These are phyloP conservation scores for Chromis chromis DNA, from an alignment of 2,797 vertebrate species.

Conservation along the genomic window DNA sequence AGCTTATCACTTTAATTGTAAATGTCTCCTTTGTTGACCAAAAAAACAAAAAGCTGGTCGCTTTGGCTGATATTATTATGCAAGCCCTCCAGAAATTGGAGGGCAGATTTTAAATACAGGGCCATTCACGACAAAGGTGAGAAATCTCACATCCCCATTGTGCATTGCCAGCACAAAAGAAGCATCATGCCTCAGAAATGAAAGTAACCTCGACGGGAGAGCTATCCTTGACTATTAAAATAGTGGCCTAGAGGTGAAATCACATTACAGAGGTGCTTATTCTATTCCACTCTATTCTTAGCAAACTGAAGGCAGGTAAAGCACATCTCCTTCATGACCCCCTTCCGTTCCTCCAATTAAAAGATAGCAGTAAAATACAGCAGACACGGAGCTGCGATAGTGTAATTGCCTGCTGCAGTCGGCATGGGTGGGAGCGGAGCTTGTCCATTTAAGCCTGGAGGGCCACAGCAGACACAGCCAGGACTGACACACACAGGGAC, in stretches of 20 bases:
- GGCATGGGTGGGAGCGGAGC: constrained; percentile 39
- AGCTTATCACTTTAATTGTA: constrained; percentile 26
- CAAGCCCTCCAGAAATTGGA: constrained; percentile 66
- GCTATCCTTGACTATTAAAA: constrained; percentile 81
- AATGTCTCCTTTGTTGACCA: constrained; percentile 8
- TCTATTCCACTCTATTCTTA: constrained; percentile 74
- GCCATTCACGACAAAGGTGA: constrained; percentile 75
- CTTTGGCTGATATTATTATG: constrained; percentile 53
- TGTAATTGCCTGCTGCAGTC: constrained; percentile 70
- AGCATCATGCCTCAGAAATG: constrained; percentile 72
- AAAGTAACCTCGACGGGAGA: constrained; percentile 77
- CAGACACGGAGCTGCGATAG: constrained; percentile 55
- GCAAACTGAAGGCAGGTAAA: constrained; percentile 74
- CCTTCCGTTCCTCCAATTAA: constrained; percentile 80
- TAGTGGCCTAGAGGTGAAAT: constrained; percentile 79
- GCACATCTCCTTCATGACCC: constrained; percentile 74
- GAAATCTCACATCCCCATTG: constrained; percentile 68
- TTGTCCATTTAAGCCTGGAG: constrained; percentile 68
- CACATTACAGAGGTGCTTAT: constrained; percentile 75
- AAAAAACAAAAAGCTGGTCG: constrained; percentile 7
- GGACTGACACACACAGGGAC: constrained; percentile 55
- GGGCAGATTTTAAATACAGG: constrained; percentile 74
- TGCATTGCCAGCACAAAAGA: constrained; percentile 78
- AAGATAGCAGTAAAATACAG: constrained; percentile 77
- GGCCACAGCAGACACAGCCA: constrained; percentile 41